phyloP scores from a whole-genome alignment of 2,113 vertebrate genomes.

The Pheucticus melanocephalus region DNA sequence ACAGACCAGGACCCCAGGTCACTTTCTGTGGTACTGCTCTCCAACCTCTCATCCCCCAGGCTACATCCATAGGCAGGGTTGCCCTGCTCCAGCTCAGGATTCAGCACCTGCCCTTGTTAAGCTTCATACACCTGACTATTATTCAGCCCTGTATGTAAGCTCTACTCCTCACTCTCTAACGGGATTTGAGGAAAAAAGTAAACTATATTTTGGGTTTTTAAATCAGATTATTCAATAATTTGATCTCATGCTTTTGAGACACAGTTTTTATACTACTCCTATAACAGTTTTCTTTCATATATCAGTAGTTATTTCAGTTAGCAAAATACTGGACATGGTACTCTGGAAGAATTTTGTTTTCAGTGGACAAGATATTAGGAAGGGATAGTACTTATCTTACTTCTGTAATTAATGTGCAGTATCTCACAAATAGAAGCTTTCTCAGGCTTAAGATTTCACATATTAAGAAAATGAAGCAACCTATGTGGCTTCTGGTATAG shows the following conservation, averaged over 20 bases:
- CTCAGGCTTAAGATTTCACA: not conserved
- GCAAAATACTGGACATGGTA: not conserved
- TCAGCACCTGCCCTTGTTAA: not conserved
- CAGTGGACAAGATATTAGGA: not conserved
- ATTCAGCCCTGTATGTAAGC: not conserved
- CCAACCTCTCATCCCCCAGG: not conserved
- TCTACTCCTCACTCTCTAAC: not conserved
- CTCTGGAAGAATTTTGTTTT: not conserved
- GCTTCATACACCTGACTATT: not conserved
- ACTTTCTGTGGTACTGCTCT: accelerated
- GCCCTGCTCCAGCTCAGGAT: not conserved
- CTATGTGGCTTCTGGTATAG: not conserved
- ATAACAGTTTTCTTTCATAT: not conserved
- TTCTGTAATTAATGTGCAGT: not conserved
- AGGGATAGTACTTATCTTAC: not conserved
- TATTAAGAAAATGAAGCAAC: not conserved
- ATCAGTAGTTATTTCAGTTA: not conserved
- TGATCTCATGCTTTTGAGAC: not conserved
- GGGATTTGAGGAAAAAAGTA: not conserved
- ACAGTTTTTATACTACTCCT: not conserved
- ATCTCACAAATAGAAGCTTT: not conserved
- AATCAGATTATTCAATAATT: not conserved
- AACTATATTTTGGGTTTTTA: accelerated
- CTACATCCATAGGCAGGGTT: not conserved
- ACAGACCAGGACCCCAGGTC: accelerated